Evolutionary conservation across 2,888 invertebrate genomes (phyloP).

Genomic region (Cactoblastis cactorum): DNA sequence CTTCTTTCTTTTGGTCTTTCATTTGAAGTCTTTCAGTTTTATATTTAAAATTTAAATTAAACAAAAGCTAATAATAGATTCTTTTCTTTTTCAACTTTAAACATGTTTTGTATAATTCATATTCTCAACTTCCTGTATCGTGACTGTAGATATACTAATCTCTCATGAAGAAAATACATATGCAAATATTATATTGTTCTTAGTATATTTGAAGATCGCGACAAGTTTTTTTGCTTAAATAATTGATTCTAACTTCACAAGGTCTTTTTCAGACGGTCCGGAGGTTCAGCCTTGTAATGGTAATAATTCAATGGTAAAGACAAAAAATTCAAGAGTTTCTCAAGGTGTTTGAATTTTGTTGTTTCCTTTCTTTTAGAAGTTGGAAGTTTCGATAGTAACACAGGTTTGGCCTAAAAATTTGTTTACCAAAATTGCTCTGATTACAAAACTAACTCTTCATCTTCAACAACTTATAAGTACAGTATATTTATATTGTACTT

Average conservation of each 20-base stretch:
- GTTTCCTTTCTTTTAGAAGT: no score
- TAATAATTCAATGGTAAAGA: slow-evolving; percentile 25
- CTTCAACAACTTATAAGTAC: no score
- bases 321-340: slow-evolving; percentile 20
- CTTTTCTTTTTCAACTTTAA: not conserved
- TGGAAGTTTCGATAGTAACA: no score
- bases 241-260: no score
- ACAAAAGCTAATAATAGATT: no score
- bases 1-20: not conserved
- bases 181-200: slow-evolving; percentile 21
- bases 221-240: slow-evolving; percentile 25
- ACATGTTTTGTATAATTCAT: not conserved
- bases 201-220: slow-evolving; percentile 19
- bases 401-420: no score
- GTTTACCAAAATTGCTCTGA: no score
- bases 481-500: no score
- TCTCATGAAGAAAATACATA: slow-evolving; percentile 18
- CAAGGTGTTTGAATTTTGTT: no score
- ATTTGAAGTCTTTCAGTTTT: no score
- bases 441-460: no score
- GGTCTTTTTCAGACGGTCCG: slow-evolving; percentile 30
- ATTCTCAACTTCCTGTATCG: not conserved
- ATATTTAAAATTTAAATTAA: no score
- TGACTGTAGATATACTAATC: not conserved
- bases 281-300: slow-evolving; percentile 38